Conservation (phyloP, 2,888 invertebrate genomes). For the Drosophila formosana region DNA sequence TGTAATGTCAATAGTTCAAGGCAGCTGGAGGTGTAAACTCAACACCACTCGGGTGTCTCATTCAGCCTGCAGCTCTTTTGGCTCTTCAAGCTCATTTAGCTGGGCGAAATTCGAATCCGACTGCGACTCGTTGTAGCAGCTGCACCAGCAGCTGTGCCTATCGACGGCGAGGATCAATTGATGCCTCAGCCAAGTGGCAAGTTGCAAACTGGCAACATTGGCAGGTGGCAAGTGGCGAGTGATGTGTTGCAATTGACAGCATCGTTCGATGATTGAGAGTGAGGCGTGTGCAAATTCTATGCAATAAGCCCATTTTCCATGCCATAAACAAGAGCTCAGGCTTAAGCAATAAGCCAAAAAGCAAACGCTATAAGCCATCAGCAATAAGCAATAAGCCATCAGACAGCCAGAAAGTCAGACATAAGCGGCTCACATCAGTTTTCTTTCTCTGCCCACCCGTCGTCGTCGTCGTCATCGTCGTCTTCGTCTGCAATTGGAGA, state of each 20-base stretch:
- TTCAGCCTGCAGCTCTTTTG: slow-evolving; percentile 3
- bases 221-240: slow-evolving; percentile 22
- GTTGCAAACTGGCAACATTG: slow-evolving; percentile 15
- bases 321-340: slow-evolving; percentile 60
- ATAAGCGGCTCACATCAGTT: slow-evolving; percentile 47
- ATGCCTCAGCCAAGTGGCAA: slow-evolving; percentile 42
- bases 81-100: slow-evolving; percentile 6
- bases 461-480: neutral
- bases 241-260: slow-evolving; percentile 54
- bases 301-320: slow-evolving; percentile 61
- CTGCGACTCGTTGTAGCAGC: slow-evolving; percentile 48
- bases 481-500: slow-evolving; percentile 55
- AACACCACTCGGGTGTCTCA: slow-evolving; percentile 37
- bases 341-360: slow-evolving; percentile 44
- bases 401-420: slow-evolving; percentile 22
- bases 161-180: slow-evolving; percentile 62
- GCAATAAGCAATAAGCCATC: slow-evolving; percentile 33
- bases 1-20: slow-evolving; percentile 70
- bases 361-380: slow-evolving; percentile 28
- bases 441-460: slow-evolving; percentile 7
- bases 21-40: slow-evolving; percentile 51
- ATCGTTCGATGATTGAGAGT: slow-evolving; percentile 44
- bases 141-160: slow-evolving; percentile 59
- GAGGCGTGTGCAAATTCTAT: slow-evolving; percentile 53
- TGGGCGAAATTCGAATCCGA: slow-evolving; percentile 24